A percentile compares a stretch with the other conserved stretches of the same genome.
Conservation (phyloP, 2,113 vertebrate species). For the Notothenia rossii region DNA sequence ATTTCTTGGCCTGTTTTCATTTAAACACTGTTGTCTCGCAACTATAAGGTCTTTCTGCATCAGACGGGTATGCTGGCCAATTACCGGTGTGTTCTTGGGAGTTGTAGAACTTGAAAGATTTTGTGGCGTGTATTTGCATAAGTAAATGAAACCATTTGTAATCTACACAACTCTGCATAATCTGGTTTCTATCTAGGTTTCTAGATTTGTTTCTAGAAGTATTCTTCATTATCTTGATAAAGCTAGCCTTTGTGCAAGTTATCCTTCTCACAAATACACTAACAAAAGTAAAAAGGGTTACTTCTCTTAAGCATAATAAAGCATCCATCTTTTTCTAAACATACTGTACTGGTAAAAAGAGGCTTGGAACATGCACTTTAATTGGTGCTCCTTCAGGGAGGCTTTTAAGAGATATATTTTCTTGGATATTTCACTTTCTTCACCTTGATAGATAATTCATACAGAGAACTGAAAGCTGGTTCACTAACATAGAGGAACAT, state of each 20-base stretch:
- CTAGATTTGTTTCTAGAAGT: too few relatives aligned
- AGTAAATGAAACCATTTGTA: too few relatives aligned
- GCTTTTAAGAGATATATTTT: background rate
- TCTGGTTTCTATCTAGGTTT: too few relatives aligned
- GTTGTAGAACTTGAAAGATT: background rate
- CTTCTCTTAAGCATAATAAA: background rate
- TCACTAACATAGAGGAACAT: background rate
- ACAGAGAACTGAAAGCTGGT: background rate
- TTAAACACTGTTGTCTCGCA: background rate
- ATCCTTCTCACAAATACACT: background rate
- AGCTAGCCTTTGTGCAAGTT: too few relatives aligned
- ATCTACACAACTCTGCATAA: too few relatives aligned
- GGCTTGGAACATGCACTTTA: background rate
- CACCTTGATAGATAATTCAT: background rate
- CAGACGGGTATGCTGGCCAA: background rate
- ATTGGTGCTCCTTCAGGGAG: too few relatives aligned
- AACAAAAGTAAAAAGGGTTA: background rate
- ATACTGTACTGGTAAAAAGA: too few relatives aligned
- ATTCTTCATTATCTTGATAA: too few relatives aligned
- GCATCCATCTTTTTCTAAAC: background rate
- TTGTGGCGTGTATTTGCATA: too few relatives aligned
- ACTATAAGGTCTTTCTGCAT: background rate
- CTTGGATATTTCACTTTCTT: background rate
- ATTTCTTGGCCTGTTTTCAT: background rate
- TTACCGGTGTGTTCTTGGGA: background rate